phyloP scores from a whole-genome alignment of 1,140 invertebrate genomes.

The Drosophila paulistorum region DNA sequence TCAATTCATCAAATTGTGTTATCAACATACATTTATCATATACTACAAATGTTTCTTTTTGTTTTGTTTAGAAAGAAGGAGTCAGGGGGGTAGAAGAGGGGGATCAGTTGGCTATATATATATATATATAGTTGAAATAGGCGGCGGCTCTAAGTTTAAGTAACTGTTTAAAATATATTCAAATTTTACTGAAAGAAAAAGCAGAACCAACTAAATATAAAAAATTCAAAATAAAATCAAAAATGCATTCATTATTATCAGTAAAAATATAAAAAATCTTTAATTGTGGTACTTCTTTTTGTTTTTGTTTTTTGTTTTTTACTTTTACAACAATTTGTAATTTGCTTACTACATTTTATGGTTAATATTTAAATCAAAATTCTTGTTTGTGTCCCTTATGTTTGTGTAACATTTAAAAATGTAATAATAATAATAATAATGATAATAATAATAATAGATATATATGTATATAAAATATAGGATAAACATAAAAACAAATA shows the following conservation, averaged over 20 bases:
- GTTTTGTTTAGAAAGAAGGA: constrained; percentile 3
- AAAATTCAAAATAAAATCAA: constrained; percentile 33
- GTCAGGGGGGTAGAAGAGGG: not conserved
- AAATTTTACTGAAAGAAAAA: too few relatives aligned
- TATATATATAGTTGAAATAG: not conserved
- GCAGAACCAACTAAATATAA: too few relatives aligned
- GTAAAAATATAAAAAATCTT: constrained; percentile 71
- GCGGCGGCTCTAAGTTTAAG: not conserved
- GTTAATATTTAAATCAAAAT: constrained; percentile 24
- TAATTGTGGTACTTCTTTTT: constrained; percentile 63
- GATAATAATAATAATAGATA: constrained; percentile 59
- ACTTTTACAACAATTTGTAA: constrained; percentile 64
- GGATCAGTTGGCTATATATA: not conserved
- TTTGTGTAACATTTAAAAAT: constrained; percentile 70
- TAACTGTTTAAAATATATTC: constrained; percentile 3
- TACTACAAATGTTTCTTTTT: constrained; percentile 24
- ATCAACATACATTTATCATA: constrained; percentile 73
- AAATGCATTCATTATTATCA: constrained; percentile 48
- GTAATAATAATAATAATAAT: constrained; percentile 66
- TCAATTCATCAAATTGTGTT: constrained; percentile 78
- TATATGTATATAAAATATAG: constrained; percentile 43
- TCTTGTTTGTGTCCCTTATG: constrained; percentile 62
- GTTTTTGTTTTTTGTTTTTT: constrained; percentile 36
- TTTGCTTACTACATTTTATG: constrained; percentile 38
- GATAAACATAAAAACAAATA: constrained; percentile 76